These are phyloP conservation scores for Geococcyx californianus DNA, from an alignment of 2,113 vertebrate genomes.

Conservation along the genomic window DNA sequence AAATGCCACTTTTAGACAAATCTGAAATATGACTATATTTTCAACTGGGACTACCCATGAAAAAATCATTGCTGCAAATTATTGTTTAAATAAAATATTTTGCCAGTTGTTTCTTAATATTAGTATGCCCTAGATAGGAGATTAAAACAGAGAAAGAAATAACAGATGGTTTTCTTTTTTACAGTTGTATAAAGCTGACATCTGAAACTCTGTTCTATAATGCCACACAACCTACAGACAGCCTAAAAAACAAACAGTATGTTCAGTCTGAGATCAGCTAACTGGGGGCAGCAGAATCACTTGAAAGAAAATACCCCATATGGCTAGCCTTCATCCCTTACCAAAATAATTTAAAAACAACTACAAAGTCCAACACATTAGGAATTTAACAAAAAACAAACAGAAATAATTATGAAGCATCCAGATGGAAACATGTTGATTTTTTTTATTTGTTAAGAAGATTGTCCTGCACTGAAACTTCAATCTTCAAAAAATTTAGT, in stretches of 20 bases:
- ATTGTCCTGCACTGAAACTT: slow-evolving; percentile 3
- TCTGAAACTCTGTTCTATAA: background rate
- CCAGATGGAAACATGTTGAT: background rate
- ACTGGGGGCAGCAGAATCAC: background rate
- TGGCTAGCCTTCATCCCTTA: background rate
- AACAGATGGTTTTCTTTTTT: slow-evolving; percentile 15
- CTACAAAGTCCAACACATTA: background rate
- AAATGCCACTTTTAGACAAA: background rate
- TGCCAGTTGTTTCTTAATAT: background rate
- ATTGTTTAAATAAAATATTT: background rate
- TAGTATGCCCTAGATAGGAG: background rate
- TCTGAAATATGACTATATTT: background rate
- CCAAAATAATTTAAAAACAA: background rate
- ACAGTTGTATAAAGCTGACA: background rate
- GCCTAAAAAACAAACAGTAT: background rate
- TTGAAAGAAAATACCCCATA: background rate
- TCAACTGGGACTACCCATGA: background rate
- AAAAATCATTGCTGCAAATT: background rate
- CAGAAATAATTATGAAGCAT: background rate
- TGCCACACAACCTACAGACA: background rate
- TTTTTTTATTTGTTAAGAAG: background rate
- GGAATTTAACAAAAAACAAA: slow-evolving; percentile 9
- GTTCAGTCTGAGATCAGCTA: background rate
- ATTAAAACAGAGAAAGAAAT: background rate
- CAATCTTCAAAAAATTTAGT: slow-evolving; percentile 11